phyloP scores from a whole-genome alignment of 2,113 vertebrate genomes.

The Hystrix cristata region DNA sequence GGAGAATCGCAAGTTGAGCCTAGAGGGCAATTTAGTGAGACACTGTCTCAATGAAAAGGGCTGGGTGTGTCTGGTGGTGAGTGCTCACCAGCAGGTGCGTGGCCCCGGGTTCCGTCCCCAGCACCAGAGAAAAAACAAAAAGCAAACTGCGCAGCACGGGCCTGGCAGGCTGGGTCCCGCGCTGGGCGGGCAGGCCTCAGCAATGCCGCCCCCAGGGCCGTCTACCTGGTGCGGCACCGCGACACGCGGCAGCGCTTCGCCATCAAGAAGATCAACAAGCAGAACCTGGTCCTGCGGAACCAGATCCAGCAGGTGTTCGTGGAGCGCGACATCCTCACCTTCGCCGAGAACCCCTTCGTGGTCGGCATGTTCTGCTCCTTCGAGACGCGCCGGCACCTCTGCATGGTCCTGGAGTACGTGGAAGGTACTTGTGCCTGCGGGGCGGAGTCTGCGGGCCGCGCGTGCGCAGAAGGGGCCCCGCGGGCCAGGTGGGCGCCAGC shows the following conservation, averaged over 20 bases:
- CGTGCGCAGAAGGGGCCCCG: background rate
- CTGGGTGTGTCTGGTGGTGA: background rate
- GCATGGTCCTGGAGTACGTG: conserved; percentile 99
- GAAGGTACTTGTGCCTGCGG: conserved; percentile 91
- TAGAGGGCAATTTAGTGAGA: background rate
- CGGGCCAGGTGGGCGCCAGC: background rate
- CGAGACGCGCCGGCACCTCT: conserved; percentile 96
- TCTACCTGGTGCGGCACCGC: conserved; percentile 96
- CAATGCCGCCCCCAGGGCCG: conserved; percentile 88
- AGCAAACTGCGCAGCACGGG: background rate
- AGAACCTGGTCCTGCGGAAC: conserved; percentile 97
- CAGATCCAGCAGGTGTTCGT: conserved; percentile 99
- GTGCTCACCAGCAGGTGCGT: background rate
- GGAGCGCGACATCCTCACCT: conserved; percentile 98
- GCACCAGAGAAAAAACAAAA: background rate
- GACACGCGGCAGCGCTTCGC: conserved; percentile 97
- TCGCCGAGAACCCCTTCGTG: conserved; percentile 98
- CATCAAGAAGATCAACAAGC: conserved; percentile 99
- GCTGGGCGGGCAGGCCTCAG: rapidly evolving
- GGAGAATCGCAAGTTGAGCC: background rate
- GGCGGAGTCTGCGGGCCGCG: too few relatives aligned
- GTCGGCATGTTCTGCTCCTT: conserved; percentile 99
- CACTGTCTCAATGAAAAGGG: background rate
- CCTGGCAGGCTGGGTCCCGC: too few relatives aligned
- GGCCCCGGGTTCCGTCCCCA: background rate